Conservation (phyloP, 1,140 invertebrate genomes). For the Whitmania pigra region DNA sequence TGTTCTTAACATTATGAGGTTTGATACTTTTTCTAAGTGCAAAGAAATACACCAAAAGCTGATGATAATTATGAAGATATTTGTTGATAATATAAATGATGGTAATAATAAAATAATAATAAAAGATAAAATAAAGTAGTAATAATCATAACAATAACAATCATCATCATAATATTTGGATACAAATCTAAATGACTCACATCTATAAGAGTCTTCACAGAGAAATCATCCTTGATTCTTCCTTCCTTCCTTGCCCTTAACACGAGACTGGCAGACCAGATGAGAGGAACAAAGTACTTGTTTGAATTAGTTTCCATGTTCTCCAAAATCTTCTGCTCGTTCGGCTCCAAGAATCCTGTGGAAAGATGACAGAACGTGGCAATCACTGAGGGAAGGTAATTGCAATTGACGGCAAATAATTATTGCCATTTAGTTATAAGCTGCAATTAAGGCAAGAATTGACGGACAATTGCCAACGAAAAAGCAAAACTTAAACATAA, state of each 20-base stretch:
- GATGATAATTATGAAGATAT: no score
- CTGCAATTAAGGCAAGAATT: no score
- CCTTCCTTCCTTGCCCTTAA: slow-evolving; percentile 72
- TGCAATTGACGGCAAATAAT: no score
- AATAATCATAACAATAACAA: neutral
- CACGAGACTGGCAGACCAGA: slow-evolving; percentile 80
- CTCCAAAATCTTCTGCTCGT: slow-evolving; percentile 61
- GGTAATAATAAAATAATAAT: slow-evolving; percentile 25
- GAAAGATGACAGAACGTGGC: slow-evolving; percentile 16
- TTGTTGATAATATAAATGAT: no score
- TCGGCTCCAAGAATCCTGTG: slow-evolving; percentile 64
- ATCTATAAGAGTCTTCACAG: slow-evolving; percentile 76
- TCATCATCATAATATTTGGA: neutral
- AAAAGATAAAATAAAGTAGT: neutral
- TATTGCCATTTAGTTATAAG: no score
- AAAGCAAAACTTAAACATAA: no score
- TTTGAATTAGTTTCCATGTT: slow-evolving; percentile 64
- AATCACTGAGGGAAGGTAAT: neutral
- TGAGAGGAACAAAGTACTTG: slow-evolving; percentile 85
- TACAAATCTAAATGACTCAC: slow-evolving; percentile 49
- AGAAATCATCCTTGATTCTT: slow-evolving; percentile 77
- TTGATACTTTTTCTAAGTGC: no score
- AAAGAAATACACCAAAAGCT: no score
- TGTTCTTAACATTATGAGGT: no score
- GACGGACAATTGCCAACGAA: no score